These are phyloP conservation scores for Sorex maritimensis DNA, from an alignment of 2,797 vertebrate species.

Conservation along the genomic window DNA sequence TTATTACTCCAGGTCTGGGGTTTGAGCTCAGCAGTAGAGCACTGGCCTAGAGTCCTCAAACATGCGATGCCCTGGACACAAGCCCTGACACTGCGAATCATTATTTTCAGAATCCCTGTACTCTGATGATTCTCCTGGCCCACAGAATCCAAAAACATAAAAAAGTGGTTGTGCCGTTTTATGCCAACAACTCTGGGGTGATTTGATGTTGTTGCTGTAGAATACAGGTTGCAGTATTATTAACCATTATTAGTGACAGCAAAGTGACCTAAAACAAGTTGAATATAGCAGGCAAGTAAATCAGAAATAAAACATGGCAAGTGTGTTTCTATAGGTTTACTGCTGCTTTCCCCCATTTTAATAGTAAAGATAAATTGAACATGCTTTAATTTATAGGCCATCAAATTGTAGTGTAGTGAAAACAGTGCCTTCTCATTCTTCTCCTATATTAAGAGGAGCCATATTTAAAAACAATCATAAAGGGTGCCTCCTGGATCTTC, in stretches of 20 bases:
- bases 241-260: not conserved
- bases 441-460: conserved; percentile 58
- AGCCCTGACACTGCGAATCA: too few relatives aligned
- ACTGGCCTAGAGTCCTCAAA: too few relatives aligned
- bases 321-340: not conserved
- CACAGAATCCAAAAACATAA: not conserved
- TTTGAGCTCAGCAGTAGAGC: too few relatives aligned
- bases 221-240: not conserved
- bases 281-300: not conserved
- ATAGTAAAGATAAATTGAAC: conserved; percentile 2
- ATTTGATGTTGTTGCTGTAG: not conserved
- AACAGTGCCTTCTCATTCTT: conserved; percentile 48
- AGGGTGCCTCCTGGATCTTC: conserved; percentile 51
- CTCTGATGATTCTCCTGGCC: too few relatives aligned
- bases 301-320: conserved; percentile 8
- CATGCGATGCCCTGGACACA: too few relatives aligned
- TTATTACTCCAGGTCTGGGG: not conserved
- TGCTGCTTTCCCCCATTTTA: conserved; percentile 28
- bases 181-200: not conserved
- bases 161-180: not conserved
- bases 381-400: conserved; percentile 55
- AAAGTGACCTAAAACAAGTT: not conserved
- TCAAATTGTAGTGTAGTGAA: not conserved
- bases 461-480: conserved; percentile 15
- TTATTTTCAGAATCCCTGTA: too few relatives aligned